Evolutionary conservation across 2,113 vertebrate species (phyloP).

Genomic region (Amphilophus citrinellus): DNA sequence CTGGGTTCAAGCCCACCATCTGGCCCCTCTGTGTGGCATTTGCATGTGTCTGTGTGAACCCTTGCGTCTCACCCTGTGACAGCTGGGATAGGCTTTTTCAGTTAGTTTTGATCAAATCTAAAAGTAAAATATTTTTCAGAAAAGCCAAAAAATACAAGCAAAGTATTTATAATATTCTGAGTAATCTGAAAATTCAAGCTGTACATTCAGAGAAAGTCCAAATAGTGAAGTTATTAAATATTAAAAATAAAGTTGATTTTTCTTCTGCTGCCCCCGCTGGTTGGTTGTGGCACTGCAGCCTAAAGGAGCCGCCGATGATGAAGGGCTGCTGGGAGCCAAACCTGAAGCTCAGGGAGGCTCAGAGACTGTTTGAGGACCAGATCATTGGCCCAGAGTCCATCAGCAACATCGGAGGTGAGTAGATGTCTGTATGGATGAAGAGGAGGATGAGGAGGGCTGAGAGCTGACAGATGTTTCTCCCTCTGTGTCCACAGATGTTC

Average conservation of each 20-base stretch:
- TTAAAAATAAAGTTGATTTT: neutral
- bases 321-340: conserved; percentile 89
- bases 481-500: conserved; percentile 84
- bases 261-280: conserved; percentile 11
- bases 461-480: conserved; percentile 17
- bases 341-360: conserved; percentile 85
- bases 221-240: neutral
- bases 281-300: conserved; percentile 69
- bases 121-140: too few relatives aligned
- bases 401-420: conserved; percentile 88
- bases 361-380: conserved; percentile 90
- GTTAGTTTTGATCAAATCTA: too few relatives aligned
- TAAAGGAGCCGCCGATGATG: conserved; percentile 91
- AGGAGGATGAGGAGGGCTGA: neutral
- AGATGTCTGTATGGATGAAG: too few relatives aligned
- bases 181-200: neutral
- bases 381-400: conserved; percentile 93
- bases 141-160: too few relatives aligned
- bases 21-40: too few relatives aligned
- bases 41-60: too few relatives aligned
- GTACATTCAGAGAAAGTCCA: neutral
- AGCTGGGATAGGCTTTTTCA: too few relatives aligned
- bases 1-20: too few relatives aligned
- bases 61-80: too few relatives aligned
- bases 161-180: too few relatives aligned